These are phyloP conservation scores for Xylota sylvarum DNA, from an alignment of 2,888 invertebrate genomes.

Conservation along the genomic window DNA sequence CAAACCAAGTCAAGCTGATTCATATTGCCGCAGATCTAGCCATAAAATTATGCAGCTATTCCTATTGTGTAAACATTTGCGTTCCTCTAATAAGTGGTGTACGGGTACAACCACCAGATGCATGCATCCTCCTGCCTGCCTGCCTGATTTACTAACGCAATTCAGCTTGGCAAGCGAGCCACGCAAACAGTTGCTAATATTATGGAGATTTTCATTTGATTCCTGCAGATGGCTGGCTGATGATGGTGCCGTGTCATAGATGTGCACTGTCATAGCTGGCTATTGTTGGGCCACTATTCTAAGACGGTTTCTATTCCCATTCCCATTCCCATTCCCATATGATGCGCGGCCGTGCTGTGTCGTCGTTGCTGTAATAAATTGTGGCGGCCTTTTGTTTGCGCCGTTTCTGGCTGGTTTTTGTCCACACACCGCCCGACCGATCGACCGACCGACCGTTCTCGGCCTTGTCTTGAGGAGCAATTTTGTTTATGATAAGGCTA, in stretches of 20 bases:
- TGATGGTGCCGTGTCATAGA: conserved; percentile 43
- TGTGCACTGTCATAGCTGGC: conserved; percentile 56
- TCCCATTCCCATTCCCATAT: conserved; percentile 49
- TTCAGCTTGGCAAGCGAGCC: conserved; percentile 43
- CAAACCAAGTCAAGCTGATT: conserved; percentile 37
- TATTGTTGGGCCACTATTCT: conserved; percentile 59
- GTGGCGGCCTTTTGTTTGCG: conserved; percentile 57
- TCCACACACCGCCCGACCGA: conserved; percentile 1
- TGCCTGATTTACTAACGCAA: conserved; percentile 70
- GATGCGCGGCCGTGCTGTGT: conserved; percentile 25
- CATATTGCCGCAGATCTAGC: conserved; percentile 54
- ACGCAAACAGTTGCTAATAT: conserved; percentile 53
- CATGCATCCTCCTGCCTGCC: conserved; percentile 34
- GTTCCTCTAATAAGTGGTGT: conserved; percentile 71
- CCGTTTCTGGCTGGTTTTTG: conserved; percentile 19
- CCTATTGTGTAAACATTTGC: conserved; percentile 74
- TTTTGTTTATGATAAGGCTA: conserved; percentile 74
- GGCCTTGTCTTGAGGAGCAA: conserved; percentile 60
- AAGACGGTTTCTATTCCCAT: conserved; percentile 62
- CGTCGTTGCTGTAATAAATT: conserved; percentile 67
- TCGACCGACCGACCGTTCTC: conserved; percentile 30
- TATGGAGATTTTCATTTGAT: conserved; percentile 66
- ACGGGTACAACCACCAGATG: conserved; percentile 5
- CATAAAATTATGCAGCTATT: conserved; percentile 76
- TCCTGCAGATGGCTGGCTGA: conserved; percentile 1